Evolutionary conservation across 2,113 vertebrate genomes (phyloP), one percentile per base, ranked within the genome.

Genomic region (Chelonoidis abingdonii): DNA sequence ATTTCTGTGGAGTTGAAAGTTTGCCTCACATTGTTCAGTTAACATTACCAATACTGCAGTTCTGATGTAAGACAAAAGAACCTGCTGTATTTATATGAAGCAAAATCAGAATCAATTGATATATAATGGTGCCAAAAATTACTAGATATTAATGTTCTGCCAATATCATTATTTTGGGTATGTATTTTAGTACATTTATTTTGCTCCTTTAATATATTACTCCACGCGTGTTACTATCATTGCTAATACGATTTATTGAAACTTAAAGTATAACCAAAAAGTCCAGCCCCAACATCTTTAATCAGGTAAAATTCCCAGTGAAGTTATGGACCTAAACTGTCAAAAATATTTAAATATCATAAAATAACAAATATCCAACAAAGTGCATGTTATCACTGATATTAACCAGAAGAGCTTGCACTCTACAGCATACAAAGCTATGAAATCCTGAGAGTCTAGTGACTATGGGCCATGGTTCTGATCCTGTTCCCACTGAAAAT

Each of bases 31-130:
- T 44, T 44, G 22, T 17, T 76, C 22, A 7, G 12, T 76, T 41
- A 76, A 44, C 41, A 76, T 27, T 44, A 44, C 12, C 41, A 76
- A 44, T 76, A 76, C 12, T 10, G 21, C 35, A 41, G 69, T 38
- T 75, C 69, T 47, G 25, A 76, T 47, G 41, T 27, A 76, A 76
- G 41, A 27, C 24, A 47, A 76, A 76, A 76, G 75, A 44, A 44
- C 41, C 41, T 41, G 7, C 41, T 27, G 75, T 27, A 75, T 76
- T 85, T 0, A 0, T 27, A 52, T 62, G 83, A 3, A 80, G 14
- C 31, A 78, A 93, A 92, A 81, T 25, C 83, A 62, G 9, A 86
- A 59, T 87, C 80, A 90, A 1, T 85, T 49, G 41, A n/a, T 7
- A n/a, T 19, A 69, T 10, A 93, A 87, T 90, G 82, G 24, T 12